These are phyloP conservation scores for Scaptomyza polygonia DNA, from an alignment of 2,888 invertebrate species.

Conservation along the genomic window DNA sequence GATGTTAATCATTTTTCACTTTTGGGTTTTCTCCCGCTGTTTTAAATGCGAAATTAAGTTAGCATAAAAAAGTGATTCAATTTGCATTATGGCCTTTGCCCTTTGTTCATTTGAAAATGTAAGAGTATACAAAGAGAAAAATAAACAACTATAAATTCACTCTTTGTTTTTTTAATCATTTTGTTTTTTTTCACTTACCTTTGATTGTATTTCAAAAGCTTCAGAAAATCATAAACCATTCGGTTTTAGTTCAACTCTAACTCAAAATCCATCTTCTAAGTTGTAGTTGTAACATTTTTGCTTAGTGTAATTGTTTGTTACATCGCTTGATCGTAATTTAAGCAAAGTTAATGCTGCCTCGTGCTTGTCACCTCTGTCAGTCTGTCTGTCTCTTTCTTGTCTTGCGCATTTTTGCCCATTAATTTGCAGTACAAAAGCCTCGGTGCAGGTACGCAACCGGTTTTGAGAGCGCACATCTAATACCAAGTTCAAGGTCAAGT, in stretches of 20 bases:
- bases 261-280: background rate
- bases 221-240: background rate
- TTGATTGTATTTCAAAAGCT: background rate
- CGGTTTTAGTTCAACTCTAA: background rate
- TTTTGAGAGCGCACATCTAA: constrained; percentile 72
- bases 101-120: constrained; percentile 46
- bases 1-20: constrained; percentile 13
- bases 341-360: constrained; percentile 28
- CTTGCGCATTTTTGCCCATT: constrained; percentile 55
- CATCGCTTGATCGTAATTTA: constrained; percentile 23
- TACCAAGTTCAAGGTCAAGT: constrained; percentile 79
- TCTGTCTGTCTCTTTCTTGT: no score
- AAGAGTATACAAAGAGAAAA: constrained; percentile 7
- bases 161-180: no score
- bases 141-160: no score
- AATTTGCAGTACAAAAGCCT: constrained; percentile 64
- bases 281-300: background rate
- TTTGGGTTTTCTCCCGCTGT: constrained; percentile 14
- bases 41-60: constrained; percentile 28
- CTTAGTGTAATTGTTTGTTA: constrained; percentile 15
- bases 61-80: constrained; percentile 57
- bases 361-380: constrained; percentile 63
- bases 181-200: no score
- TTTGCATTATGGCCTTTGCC: constrained; percentile 49
- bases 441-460: constrained; percentile 48